These are phyloP conservation scores for Drosophila ambigua DNA, from an alignment of 1,140 invertebrate genomes.

Conservation along the genomic window DNA sequence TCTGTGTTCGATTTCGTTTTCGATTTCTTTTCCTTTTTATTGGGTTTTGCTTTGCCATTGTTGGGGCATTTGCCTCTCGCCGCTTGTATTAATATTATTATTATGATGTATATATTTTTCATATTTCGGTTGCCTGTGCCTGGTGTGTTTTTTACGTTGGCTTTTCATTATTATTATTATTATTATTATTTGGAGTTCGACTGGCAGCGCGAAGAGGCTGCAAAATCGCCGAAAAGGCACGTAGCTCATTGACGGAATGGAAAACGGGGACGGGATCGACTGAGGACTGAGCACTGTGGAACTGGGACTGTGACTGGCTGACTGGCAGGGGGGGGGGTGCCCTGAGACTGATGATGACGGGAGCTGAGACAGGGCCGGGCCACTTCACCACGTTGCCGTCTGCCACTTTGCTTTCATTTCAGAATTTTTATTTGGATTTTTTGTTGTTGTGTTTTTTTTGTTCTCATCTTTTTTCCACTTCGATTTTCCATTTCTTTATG, in stretches of 20 bases:
- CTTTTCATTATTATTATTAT: constrained; percentile 55
- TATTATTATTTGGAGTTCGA: constrained; percentile 28
- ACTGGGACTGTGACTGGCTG: constrained; percentile 1
- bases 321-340: not conserved
- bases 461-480: constrained; percentile 48
- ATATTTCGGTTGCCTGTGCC: constrained; percentile 17
- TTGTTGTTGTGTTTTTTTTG: not conserved
- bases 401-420: constrained; percentile 74
- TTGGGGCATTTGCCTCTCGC: constrained; percentile 12
- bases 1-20: too few species aligned
- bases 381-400: constrained; percentile 76
- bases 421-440: constrained; percentile 42
- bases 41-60: constrained; percentile 15
- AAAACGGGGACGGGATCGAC: constrained; percentile 30
- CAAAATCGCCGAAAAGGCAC: constrained; percentile 77
- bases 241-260: constrained; percentile 70
- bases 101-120: constrained; percentile 32
- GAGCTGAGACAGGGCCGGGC: constrained; percentile 55
- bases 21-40: constrained; percentile 1
- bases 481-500: constrained; percentile 77
- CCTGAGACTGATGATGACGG: not conserved
- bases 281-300: constrained; percentile 7
- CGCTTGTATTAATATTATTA: constrained; percentile 55
- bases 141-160: constrained; percentile 60
- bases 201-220: constrained; percentile 61